These are phyloP conservation scores for Parazoanthus darwini DNA, from an alignment of 92 coral and sea anemone genomes.

Conservation along the genomic window DNA sequence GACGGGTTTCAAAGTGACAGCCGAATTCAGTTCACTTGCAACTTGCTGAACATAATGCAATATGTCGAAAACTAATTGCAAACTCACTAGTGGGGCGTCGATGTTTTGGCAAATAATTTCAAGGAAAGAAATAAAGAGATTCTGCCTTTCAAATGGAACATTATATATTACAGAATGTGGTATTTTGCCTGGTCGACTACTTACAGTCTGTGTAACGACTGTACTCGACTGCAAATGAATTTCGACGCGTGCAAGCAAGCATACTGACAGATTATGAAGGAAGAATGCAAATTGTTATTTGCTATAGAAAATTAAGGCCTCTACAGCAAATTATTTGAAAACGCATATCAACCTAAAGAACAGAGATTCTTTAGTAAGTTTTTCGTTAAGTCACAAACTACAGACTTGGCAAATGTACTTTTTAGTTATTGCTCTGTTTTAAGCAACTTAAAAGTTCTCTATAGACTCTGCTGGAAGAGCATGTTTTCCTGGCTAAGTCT, in stretches of 20 bases:
- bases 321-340: not conserved
- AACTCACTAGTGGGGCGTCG: not conserved
- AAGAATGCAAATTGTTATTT: not conserved
- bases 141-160: not conserved
- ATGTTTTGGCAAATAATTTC: constrained; percentile 3
- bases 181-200: not conserved
- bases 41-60: not conserved
- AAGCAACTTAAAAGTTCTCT: too few relatives aligned
- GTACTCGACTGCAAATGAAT: constrained; percentile 5
- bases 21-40: not conserved
- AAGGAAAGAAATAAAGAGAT: constrained; percentile 23
- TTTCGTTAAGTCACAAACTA: not conserved
- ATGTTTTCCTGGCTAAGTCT: too few relatives aligned
- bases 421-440: too few relatives aligned
- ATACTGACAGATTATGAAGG: not conserved
- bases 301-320: not conserved
- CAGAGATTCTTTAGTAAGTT: not conserved
- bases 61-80: constrained; percentile 6
- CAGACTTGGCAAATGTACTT: not conserved
- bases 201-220: not conserved
- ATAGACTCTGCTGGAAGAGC: too few relatives aligned
- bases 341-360: not conserved
- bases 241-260: not conserved
- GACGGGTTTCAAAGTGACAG: not conserved
- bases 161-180: not conserved